Percentiles rank a stretch among this genome's conserved stretches.
Evolutionary conservation across 30 jellyfish, hydroid and myxozoan genomes (phyloP).

Genomic region (Aurelia aurita): DNA sequence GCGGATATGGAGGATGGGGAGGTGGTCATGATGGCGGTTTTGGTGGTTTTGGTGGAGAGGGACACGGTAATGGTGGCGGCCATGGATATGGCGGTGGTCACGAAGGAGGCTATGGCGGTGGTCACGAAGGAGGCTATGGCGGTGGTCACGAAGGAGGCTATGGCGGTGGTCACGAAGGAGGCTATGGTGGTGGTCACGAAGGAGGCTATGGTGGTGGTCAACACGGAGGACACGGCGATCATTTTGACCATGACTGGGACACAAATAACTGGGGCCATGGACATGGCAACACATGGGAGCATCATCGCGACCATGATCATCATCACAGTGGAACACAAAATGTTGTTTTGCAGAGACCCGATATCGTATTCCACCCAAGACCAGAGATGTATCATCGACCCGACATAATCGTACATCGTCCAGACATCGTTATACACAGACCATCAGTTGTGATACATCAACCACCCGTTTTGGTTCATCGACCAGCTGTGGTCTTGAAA

Average conservation of each 20-base stretch:
- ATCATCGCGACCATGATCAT: conserved; percentile 76
- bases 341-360: conserved; percentile 95
- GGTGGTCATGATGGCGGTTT: conserved; percentile 51
- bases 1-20: conserved; percentile 40
- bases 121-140: conserved; percentile 34
- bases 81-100: conserved; percentile 82
- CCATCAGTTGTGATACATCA: conserved; percentile 98
- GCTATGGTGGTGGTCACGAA: conserved; percentile 61
- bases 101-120: conserved; percentile 81
- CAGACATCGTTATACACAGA: conserved; percentile 96
- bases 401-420: conserved; percentile 94
- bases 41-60: conserved; percentile 44
- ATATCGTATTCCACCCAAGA: conserved; percentile 94
- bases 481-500: conserved; percentile 96
- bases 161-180: conserved; percentile 64
- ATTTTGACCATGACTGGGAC: conserved; percentile 55
- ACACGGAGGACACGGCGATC: conserved; percentile 81
- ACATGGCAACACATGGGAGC: conserved; percentile 84
- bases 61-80: conserved; percentile 51
- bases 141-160: conserved; percentile 35
- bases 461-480: conserved; percentile 96
- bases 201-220: conserved; percentile 69
- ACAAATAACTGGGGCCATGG: conserved; percentile 83
- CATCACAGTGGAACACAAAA: conserved; percentile 85
- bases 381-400: conserved; percentile 98